Conservation (phyloP, 2,888 invertebrate genomes). For the Temnothorax unifasciatus region DNA sequence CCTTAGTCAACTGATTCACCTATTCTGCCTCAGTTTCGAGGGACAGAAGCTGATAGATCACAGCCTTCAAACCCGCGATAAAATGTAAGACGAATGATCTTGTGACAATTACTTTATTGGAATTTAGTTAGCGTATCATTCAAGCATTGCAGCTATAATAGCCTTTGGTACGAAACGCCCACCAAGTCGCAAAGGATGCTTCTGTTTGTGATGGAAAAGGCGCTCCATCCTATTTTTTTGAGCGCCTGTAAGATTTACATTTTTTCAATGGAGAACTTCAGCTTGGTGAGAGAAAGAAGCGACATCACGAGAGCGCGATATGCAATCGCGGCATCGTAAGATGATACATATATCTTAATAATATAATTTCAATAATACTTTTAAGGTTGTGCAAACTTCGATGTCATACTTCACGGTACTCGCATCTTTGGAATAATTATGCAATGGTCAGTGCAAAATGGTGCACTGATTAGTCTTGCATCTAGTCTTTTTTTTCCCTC, state of each 20-base stretch:
- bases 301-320: no score
- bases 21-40: slow-evolving; percentile 56
- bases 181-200: slow-evolving; percentile 34
- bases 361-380: slow-evolving; percentile 22
- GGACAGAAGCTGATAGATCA: slow-evolving; percentile 63
- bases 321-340: background rate
- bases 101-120: background rate
- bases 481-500: background rate
- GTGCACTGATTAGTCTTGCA: background rate
- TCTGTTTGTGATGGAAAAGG: slow-evolving; percentile 36
- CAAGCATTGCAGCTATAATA: slow-evolving; percentile 41
- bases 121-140: background rate
- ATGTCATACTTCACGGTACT: slow-evolving; percentile 67
- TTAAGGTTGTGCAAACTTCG: slow-evolving; percentile 62
- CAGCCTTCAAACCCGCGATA: slow-evolving; percentile 26
- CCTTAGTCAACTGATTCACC: slow-evolving; percentile 54
- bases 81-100: slow-evolving; percentile 43
- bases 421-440: slow-evolving; percentile 53
- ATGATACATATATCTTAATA: no score
- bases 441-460: background rate
- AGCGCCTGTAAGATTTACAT: slow-evolving; percentile 51
- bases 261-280: slow-evolving; percentile 52
- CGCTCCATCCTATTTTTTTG: slow-evolving; percentile 8
- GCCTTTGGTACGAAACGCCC: slow-evolving; percentile 57
- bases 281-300: slow-evolving; percentile 22